phyloP scores from a whole-genome alignment of 2,113 vertebrate genomes.

The Dicerorhinus sumatrensis region DNA sequence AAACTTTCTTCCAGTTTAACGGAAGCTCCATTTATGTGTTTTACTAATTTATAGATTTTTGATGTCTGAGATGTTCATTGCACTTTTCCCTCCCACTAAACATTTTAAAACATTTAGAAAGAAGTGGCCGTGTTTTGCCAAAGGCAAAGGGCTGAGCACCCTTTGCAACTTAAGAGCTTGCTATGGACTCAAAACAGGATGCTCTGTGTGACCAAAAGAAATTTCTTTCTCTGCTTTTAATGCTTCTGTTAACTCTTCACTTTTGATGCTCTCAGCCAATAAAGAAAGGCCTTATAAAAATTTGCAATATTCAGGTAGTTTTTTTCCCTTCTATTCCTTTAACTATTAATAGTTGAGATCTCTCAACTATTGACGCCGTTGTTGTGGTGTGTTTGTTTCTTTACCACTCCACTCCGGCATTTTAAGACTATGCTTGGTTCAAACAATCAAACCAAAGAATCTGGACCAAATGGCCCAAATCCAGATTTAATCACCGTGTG shows the following conservation, averaged over 20 bases:
- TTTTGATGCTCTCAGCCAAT: neutral
- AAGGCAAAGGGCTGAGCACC: conserved; percentile 20
- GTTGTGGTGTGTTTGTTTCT: neutral
- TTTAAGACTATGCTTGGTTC: neutral
- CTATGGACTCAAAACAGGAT: conserved; percentile 51
- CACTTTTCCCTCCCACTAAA: conserved; percentile 26
- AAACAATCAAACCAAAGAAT: neutral
- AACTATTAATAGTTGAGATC: neutral
- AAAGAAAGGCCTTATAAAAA: neutral
- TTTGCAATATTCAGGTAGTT: neutral
- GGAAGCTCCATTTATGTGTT: conserved; percentile 54
- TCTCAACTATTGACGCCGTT: neutral
- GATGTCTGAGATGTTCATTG: conserved; percentile 48
- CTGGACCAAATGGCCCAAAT: neutral
- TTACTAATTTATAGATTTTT: conserved; percentile 65
- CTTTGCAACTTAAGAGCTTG: conserved; percentile 29
- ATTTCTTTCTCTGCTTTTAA: neutral
- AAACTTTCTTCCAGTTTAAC: conserved; percentile 7
- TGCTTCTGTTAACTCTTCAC: neutral
- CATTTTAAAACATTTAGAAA: conserved; percentile 54
- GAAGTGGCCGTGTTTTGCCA: conserved; percentile 52
- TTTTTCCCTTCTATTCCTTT: neutral
- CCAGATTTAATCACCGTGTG: neutral
- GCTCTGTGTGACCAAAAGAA: neutral
- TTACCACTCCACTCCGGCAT: neutral